Evolutionary conservation across 1,140 invertebrate genomes (phyloP).

Genomic region (Formica selysi): DNA sequence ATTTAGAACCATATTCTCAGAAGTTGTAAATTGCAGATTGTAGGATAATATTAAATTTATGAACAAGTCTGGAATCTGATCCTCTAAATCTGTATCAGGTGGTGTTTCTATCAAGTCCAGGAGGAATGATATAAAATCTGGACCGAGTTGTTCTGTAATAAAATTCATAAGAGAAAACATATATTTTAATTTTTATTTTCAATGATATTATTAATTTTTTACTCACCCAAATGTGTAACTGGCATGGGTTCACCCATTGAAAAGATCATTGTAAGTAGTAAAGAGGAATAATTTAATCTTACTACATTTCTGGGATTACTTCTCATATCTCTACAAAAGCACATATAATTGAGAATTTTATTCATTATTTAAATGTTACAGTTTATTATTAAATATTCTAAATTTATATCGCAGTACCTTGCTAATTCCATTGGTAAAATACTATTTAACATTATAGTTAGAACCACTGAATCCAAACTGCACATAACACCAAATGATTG

Average conservation of each 20-base stretch:
- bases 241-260: conserved; percentile 96
- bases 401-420: conserved; percentile 83
- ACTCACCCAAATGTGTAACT: conserved; percentile 92
- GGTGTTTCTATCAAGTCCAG: conserved; percentile 93
- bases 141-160: conserved; percentile 92
- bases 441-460: conserved; percentile 94
- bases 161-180: conserved; percentile 4
- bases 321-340: conserved; percentile 89
- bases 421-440: conserved; percentile 95
- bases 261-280: conserved; percentile 94
- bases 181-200: conserved; percentile 32
- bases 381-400: neutral
- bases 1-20: conserved; percentile 92
- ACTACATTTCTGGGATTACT: conserved; percentile 90
- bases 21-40: conserved; percentile 93
- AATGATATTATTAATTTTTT: conserved; percentile 17
- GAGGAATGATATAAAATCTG: conserved; percentile 92
- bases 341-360: conserved; percentile 47
- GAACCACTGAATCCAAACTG: conserved; percentile 92
- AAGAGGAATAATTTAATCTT: conserved; percentile 91
- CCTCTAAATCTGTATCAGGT: conserved; percentile 91
- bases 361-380: conserved; percentile 23
- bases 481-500: conserved; percentile 95
- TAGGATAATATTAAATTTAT: conserved; percentile 94
- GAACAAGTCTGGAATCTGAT: conserved; percentile 93